Conservation (phyloP, 2,113 vertebrate genomes). For the Lophura nycthemera region DNA sequence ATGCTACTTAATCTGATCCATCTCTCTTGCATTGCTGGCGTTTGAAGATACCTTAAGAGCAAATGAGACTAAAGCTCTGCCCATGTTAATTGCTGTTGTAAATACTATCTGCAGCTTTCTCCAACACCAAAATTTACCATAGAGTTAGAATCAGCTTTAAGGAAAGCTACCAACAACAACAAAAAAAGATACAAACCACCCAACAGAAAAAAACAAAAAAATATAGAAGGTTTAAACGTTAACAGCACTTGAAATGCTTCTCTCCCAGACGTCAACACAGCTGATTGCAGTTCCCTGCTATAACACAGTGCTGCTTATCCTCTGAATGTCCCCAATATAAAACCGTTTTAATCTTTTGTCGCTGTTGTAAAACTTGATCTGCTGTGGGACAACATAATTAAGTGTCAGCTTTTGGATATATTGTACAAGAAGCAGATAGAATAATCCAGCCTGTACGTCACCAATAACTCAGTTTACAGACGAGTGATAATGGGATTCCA, state of each 20-base stretch:
- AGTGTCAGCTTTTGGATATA: constrained; percentile 78
- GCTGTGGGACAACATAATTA: constrained; percentile 79
- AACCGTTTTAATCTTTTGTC: constrained; percentile 80
- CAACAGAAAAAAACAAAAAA: background rate
- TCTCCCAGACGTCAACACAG: constrained; percentile 71
- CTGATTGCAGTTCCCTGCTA: constrained; percentile 53
- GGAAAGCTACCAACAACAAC: constrained; percentile 33
- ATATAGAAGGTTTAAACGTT: constrained; percentile 70
- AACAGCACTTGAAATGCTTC: constrained; percentile 61
- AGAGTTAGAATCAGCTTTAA: constrained; percentile 42
- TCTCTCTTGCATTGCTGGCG: background rate
- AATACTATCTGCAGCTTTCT: constrained; percentile 4
- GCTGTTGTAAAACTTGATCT: constrained; percentile 82
- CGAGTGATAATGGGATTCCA: constrained; percentile 72
- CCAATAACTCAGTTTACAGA: constrained; percentile 75
- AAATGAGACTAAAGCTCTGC: background rate
- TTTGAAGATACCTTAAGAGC: constrained; percentile 18
- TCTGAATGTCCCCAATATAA: constrained; percentile 74
- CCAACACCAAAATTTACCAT: constrained; percentile 50
- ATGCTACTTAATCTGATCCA: background rate
- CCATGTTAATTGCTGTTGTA: constrained; percentile 15
- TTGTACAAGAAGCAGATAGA: constrained; percentile 39
- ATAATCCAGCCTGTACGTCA: constrained; percentile 68
- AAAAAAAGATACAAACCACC: background rate
- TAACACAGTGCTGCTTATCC: constrained; percentile 69